Percentiles rank a stretch among this genome's conserved stretches.
Conservation (phyloP, 2,797 vertebrate genomes). For the Toxotes lorentzi region DNA sequence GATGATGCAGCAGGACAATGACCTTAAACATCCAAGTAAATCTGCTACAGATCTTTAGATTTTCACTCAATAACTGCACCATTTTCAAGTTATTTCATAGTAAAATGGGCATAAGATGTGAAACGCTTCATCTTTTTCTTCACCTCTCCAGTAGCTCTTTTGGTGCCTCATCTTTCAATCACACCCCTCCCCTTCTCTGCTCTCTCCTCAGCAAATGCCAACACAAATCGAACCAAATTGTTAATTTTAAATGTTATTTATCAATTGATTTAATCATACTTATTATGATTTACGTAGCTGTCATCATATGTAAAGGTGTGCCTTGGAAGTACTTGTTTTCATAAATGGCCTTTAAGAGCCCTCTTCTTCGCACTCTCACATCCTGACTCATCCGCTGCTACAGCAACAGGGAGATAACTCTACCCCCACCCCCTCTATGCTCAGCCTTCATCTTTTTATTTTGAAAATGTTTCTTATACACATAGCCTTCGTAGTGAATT, state of each 20-base stretch:
- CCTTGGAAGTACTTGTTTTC: too few relatives aligned
- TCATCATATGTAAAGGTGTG: neutral
- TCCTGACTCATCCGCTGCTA: too few relatives aligned
- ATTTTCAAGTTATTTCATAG: neutral
- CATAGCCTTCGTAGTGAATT: neutral
- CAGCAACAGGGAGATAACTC: too few relatives aligned
- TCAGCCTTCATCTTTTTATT: neutral
- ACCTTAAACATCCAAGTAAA: too few relatives aligned
- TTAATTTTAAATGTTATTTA: too few relatives aligned
- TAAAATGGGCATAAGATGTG: neutral
- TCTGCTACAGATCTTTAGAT: neutral
- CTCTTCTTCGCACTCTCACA: too few relatives aligned
- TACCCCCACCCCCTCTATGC: too few relatives aligned
- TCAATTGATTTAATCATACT: neutral
- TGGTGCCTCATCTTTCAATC: slow-evolving; percentile 20
- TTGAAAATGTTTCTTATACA: neutral
- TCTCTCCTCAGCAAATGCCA: too few relatives aligned
- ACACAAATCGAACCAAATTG: too few relatives aligned
- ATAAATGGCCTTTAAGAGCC: too few relatives aligned
- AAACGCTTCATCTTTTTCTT: slow-evolving; percentile 3
- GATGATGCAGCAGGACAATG: too few relatives aligned
- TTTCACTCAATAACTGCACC: too few relatives aligned
- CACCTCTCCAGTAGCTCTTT: slow-evolving; percentile 5
- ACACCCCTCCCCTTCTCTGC: neutral
- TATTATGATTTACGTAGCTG: neutral